A percentile compares a stretch with the other conserved stretches of the same genome.
Evolutionary conservation across 2,113 vertebrate genomes (phyloP).

Genomic region (Spilogale gracilis): DNA sequence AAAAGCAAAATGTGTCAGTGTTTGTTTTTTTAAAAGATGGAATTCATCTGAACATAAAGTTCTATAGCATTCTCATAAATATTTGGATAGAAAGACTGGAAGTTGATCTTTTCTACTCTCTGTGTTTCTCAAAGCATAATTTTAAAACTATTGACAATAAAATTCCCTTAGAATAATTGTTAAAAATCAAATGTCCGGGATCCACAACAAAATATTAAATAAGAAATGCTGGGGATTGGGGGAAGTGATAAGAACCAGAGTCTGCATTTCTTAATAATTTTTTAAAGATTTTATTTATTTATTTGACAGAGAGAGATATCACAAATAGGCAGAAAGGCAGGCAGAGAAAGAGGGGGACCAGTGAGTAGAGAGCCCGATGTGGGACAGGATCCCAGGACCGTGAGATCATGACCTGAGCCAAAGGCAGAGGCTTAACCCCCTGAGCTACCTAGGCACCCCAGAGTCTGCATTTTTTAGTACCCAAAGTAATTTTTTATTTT

Average conservation of each 20-base stretch:
- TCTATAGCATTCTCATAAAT: neutral
- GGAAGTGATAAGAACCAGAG: neutral
- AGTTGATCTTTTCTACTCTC: neutral
- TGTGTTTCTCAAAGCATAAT: neutral
- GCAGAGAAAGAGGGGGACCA: too few species aligned
- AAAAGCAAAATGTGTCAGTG: constrained; percentile 12
- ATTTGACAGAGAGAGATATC: too few species aligned
- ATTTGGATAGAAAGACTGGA: neutral
- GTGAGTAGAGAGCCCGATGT: too few species aligned
- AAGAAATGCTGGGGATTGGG: neutral
- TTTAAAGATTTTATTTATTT: neutral
- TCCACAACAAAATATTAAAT: neutral
- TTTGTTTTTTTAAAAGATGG: neutral
- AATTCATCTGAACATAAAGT: neutral
- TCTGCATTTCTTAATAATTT: constrained; percentile 16
- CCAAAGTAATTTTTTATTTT: neutral
- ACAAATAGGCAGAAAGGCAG: too few species aligned
- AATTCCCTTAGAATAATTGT: constrained; percentile 47
- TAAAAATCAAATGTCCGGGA: constrained; percentile 14
- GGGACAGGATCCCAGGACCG: too few species aligned
- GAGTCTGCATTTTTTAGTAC: constrained; percentile 26
- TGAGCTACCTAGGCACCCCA: neutral
- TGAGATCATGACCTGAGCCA: too few species aligned
- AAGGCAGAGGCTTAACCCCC: too few species aligned
- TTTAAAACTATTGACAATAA: neutral